Percentiles rank a stretch among this genome's conserved stretches.
Evolutionary conservation across 2,113 vertebrate species (phyloP).

Genomic region (Poicephalus gulielmi): DNA sequence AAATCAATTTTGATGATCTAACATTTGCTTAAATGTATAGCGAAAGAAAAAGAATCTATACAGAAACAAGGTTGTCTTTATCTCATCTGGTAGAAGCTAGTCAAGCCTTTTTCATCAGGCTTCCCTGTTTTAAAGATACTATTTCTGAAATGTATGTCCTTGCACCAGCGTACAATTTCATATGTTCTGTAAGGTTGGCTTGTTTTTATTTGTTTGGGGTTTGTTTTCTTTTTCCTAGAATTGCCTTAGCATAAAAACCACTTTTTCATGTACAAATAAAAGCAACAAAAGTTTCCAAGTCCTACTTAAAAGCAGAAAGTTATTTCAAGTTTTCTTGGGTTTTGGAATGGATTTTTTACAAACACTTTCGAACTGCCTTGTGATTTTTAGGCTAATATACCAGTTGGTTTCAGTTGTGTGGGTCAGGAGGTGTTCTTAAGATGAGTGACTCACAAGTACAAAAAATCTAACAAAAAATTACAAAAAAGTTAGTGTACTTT

Average conservation of each 20-base stretch:
- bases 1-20: constrained; percentile 40
- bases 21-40: constrained; percentile 42
- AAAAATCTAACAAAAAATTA: neutral
- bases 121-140: neutral
- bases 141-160: neutral
- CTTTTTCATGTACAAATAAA: neutral
- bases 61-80: neutral
- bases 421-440: neutral
- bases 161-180: neutral
- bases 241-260: neutral
- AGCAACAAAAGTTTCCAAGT: neutral
- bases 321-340: neutral
- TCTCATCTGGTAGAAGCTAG: neutral
- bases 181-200: neutral
- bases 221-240: neutral
- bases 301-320: neutral
- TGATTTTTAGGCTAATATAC: neutral
- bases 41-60: neutral
- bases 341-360: neutral
- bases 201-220: neutral
- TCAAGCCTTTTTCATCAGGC: neutral
- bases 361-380: neutral
- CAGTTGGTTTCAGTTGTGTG: neutral
- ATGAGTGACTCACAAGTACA: neutral
- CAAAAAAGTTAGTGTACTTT: neutral